phyloP scores from a whole-genome alignment of 2,797 vertebrate genomes.

The Dromococcyx pavoninus region DNA sequence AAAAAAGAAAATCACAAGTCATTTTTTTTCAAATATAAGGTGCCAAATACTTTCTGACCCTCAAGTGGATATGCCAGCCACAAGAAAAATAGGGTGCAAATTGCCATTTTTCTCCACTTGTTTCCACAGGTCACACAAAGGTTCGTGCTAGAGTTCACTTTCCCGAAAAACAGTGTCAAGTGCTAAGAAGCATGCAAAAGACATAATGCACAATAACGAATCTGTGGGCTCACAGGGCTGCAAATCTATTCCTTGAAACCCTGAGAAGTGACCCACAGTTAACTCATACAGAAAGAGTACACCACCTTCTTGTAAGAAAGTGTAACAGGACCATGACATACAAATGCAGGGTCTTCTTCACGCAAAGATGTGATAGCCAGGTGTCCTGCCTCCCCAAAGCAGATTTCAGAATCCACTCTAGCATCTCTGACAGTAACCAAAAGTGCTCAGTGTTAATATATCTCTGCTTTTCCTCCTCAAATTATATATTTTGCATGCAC shows the following conservation, averaged over 20 bases:
- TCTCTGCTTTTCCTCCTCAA: background rate
- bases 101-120: background rate
- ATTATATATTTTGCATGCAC: background rate
- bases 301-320: background rate
- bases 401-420: background rate
- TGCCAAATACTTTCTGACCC: background rate
- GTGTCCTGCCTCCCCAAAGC: background rate
- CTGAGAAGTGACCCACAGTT: background rate
- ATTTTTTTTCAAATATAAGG: background rate
- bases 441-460: background rate
- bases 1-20: background rate
- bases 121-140: background rate
- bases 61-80: accelerated
- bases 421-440: background rate
- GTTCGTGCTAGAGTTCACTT: accelerated
- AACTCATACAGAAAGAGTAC: background rate
- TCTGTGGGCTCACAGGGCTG: accelerated
- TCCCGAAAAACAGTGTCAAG: background rate
- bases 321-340: accelerated
- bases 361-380: accelerated
- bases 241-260: background rate
- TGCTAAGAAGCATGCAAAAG: accelerated
- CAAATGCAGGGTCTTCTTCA: accelerated
- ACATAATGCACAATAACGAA: background rate
- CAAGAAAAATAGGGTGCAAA: background rate